These are phyloP conservation scores for Puntigrus tetrazona DNA, from an alignment of 2,113 vertebrate species.

Conservation along the genomic window DNA sequence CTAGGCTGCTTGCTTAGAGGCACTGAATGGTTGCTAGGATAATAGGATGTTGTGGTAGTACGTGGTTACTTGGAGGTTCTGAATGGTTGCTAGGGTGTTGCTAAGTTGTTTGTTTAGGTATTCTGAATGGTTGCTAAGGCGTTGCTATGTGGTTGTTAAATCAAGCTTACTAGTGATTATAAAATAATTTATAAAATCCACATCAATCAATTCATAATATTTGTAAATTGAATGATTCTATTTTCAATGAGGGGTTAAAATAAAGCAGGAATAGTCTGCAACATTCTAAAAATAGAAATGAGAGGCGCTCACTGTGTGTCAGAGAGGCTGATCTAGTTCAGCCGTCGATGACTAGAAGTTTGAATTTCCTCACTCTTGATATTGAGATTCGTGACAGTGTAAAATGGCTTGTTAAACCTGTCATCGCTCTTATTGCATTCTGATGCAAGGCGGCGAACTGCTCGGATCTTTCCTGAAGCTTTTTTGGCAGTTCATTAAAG, in stretches of 20 bases:
- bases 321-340: background rate
- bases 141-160: background rate
- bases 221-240: background rate
- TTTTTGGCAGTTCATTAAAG: constrained; percentile 17
- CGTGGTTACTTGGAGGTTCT: too few species aligned
- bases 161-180: background rate
- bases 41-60: too few species aligned
- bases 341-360: background rate
- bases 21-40: background rate
- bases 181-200: background rate
- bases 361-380: background rate
- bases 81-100: too few species aligned
- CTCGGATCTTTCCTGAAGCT: constrained; percentile 22
- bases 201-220: background rate
- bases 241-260: background rate
- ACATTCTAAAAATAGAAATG: background rate
- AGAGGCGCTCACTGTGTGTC: background rate
- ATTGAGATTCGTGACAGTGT: constrained; percentile 4
- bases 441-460: background rate
- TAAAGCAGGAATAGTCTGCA: background rate
- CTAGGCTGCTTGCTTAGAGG: background rate
- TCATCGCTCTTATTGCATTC: background rate
- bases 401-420: constrained; percentile 44
- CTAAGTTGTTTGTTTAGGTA: background rate
- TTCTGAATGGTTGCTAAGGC: background rate